Conservation (phyloP, 2,113 vertebrate species). For the Strigops habroptila region DNA sequence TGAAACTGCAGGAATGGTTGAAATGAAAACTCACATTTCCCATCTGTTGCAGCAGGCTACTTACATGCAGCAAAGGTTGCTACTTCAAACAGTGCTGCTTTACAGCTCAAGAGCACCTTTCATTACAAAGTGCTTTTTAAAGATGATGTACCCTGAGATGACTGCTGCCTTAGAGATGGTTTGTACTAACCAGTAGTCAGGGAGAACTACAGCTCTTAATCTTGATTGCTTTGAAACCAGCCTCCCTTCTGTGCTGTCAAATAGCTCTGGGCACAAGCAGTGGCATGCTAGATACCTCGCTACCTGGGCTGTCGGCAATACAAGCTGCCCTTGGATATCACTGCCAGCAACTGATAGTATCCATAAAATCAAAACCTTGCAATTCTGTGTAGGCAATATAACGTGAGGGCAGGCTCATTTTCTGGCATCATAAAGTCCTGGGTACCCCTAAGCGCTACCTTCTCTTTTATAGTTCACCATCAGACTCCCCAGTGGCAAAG, state of each 20-base stretch:
- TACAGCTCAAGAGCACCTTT: slow-evolving; percentile 1
- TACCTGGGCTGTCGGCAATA: not conserved
- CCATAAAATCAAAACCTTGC: not conserved
- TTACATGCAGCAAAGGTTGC: not conserved
- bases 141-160: not conserved
- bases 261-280: not conserved
- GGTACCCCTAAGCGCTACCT: not conserved
- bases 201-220: not conserved
- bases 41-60: not conserved
- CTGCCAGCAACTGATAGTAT: not conserved
- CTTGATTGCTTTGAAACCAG: slow-evolving; percentile 24
- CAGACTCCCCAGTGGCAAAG: not conserved
- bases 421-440: not conserved
- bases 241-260: not conserved
- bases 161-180: not conserved
- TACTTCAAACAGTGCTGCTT: not conserved
- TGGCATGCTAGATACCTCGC: not conserved
- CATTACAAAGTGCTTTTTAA: slow-evolving; percentile 10
- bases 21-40: not conserved
- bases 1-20: not conserved
- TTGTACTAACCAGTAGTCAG: not conserved
- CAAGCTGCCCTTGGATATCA: not conserved
- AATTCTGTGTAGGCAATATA: not conserved
- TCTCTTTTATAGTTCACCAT: not conserved
- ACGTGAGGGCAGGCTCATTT: not conserved